phyloP scores from a whole-genome alignment of 2,888 invertebrate species.

The Hymenopus coronatus region DNA sequence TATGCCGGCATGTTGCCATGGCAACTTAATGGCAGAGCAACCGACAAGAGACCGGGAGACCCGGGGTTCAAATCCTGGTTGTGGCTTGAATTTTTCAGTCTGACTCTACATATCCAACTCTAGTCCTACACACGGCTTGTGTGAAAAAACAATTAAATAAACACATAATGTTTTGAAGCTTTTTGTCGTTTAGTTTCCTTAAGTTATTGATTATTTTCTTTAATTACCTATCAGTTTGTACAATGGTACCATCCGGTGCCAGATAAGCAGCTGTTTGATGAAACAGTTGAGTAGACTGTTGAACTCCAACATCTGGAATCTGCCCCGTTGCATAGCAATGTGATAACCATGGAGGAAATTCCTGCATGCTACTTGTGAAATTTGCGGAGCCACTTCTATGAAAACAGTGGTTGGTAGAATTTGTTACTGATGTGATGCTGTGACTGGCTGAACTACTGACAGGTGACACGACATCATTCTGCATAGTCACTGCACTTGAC shows the following conservation, averaged over 20 bases:
- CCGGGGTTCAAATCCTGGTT: no score
- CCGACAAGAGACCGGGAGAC: no score
- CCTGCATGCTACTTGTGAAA: not conserved
- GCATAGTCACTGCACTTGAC: not conserved
- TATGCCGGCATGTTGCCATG: no score
- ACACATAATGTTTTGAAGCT: no score
- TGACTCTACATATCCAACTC: no score
- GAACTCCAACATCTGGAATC: not conserved
- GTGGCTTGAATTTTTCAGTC: no score
- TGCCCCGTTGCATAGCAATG: slow-evolving; percentile 1
- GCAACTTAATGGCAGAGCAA: no score
- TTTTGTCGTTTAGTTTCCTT: no score
- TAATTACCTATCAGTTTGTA: not conserved
- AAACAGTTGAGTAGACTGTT: not conserved
- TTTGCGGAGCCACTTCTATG: not conserved
- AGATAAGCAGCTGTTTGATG: slow-evolving; percentile 13
- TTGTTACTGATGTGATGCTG: not conserved
- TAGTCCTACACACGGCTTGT: no score
- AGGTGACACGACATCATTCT: not conserved
- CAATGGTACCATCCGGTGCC: not conserved
- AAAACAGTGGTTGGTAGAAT: not conserved
- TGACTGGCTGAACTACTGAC: not conserved
- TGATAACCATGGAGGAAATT: slow-evolving; percentile 11
- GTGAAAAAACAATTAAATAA: no score
- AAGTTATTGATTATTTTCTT: not conserved